phyloP scores from a whole-genome alignment of 2,888 invertebrate species.

The Chorisops tibialis region DNA sequence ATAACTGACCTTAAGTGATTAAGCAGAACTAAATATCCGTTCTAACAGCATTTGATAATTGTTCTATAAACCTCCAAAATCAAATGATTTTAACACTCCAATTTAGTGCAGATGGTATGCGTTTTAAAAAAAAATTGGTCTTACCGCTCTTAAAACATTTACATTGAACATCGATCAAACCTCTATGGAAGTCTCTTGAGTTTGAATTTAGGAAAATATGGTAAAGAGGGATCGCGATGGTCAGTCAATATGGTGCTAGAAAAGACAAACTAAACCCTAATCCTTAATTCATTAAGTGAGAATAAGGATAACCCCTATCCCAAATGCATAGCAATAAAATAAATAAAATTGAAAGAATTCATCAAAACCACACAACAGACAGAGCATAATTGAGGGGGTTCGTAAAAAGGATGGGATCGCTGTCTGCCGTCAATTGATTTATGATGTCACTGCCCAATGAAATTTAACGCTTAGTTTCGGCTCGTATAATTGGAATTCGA shows the following conservation, averaged over 20 bases:
- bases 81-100: constrained; percentile 11
- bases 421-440: constrained; percentile 9
- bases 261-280: neutral
- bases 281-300: constrained; percentile 12
- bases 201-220: no score
- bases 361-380: constrained; percentile 10
- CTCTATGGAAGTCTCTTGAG: constrained; percentile 17
- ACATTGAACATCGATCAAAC: constrained; percentile 19
- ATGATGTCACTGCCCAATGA: constrained; percentile 20
- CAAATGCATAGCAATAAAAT: neutral
- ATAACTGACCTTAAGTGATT: neutral
- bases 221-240: no score
- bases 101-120: constrained; percentile 8
- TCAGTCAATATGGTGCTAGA: no score
- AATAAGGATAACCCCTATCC: constrained; percentile 11
- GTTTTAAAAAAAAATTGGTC: constrained; percentile 6
- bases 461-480: constrained; percentile 21
- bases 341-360: constrained; percentile 15
- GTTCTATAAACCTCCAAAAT: neutral
- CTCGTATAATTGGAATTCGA: constrained; percentile 13
- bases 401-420: constrained; percentile 2
- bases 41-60: neutral
- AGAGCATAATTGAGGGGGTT: constrained; percentile 4
- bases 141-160: constrained; percentile 18
- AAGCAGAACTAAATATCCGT: neutral